Evolutionary conservation across 1,140 invertebrate genomes (phyloP).

Genomic region (Goniozus legneri): DNA sequence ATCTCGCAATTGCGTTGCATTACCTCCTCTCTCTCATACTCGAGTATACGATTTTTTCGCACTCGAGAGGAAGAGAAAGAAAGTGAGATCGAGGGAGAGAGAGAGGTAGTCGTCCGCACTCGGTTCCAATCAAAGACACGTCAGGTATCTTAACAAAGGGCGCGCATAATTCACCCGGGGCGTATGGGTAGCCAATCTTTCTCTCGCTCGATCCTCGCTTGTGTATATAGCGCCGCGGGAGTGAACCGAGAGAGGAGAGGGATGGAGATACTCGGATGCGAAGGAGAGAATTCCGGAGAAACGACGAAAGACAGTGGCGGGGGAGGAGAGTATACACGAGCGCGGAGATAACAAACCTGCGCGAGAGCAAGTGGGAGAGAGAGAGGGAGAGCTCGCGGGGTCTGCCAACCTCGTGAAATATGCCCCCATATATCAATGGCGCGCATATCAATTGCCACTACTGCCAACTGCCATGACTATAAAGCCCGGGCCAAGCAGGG

Average conservation of each 20-base stretch:
- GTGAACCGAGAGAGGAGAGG: not conserved
- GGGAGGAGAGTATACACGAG: not conserved
- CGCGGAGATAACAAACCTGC: not conserved
- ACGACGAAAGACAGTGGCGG: not conserved
- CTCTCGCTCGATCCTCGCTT: too few relatives aligned
- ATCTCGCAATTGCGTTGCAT: constrained; percentile 8
- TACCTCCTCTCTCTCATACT: constrained; percentile 2
- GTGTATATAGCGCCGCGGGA: not conserved
- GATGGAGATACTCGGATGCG: not conserved
- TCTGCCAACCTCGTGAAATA: constrained; percentile 33
- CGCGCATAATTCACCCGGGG: constrained; percentile 26
- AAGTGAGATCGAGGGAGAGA: not conserved
- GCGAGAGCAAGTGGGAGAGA: not conserved
- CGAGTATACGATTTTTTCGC: too few relatives aligned
- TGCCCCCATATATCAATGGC: constrained; percentile 33
- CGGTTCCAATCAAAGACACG: constrained; percentile 30
- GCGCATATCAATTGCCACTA: constrained; percentile 35
- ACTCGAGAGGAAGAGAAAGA: too few relatives aligned
- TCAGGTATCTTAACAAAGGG: constrained; percentile 28
- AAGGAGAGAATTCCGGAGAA: not conserved
- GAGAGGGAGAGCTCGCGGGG: not conserved
- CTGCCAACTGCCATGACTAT: constrained; percentile 34
- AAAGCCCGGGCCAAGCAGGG: constrained; percentile 23
- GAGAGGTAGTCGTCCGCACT: not conserved
- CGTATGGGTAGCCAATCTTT: constrained; percentile 27